These are phyloP conservation scores for Lota lota DNA, from an alignment of 2,113 vertebrate genomes.

Conservation along the genomic window DNA sequence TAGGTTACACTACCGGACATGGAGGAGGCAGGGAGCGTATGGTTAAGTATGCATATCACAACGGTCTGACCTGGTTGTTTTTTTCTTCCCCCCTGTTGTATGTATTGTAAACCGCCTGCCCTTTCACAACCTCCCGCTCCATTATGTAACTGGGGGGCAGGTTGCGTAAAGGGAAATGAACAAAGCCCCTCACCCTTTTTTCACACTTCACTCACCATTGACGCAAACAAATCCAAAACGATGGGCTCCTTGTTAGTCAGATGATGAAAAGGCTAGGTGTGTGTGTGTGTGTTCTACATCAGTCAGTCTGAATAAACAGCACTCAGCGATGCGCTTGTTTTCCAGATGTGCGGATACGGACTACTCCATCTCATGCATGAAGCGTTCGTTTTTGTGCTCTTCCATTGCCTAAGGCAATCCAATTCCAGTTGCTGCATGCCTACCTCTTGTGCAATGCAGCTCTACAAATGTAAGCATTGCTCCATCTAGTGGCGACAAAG, in stretches of 20 bases:
- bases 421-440: conserved; percentile 43
- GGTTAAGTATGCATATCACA: conserved; percentile 25
- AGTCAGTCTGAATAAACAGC: conserved; percentile 26
- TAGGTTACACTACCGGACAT: no score
- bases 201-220: conserved; percentile 9
- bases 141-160: conserved; percentile 46
- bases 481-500: conserved; percentile 49
- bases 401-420: not conserved
- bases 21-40: no score
- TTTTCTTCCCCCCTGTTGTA: conserved; percentile 45
- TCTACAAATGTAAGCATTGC: not conserved
- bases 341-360: conserved; percentile 41
- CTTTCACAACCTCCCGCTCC: conserved; percentile 31
- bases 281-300: not conserved
- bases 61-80: conserved; percentile 47
- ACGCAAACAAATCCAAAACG: conserved; percentile 3
- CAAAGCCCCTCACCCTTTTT: conserved; percentile 18
- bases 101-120: conserved; percentile 54
- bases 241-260: conserved; percentile 5
- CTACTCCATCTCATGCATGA: conserved; percentile 11
- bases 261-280: not conserved
- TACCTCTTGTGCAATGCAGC: conserved; percentile 51
- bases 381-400: conserved; percentile 17
- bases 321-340: conserved; percentile 2
- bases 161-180: conserved; percentile 40